These are phyloP conservation scores for Tortricodes alternella DNA, from an alignment of 2,888 invertebrate species.

Conservation along the genomic window DNA sequence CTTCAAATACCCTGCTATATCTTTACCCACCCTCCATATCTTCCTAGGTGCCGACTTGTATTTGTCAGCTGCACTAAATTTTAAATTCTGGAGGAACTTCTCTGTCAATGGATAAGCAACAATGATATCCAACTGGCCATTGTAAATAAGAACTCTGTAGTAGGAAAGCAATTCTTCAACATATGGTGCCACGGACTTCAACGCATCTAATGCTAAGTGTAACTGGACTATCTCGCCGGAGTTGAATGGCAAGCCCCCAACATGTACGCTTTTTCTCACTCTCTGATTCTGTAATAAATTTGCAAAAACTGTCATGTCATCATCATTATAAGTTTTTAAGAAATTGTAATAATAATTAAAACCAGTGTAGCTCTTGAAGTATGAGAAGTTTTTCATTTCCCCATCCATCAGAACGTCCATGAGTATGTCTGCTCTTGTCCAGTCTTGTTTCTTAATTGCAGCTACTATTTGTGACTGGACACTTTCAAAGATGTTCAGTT, in stretches of 20 bases:
- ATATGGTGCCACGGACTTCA: conserved; percentile 80
- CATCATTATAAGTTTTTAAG: conserved; percentile 75
- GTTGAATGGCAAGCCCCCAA: conserved; percentile 82
- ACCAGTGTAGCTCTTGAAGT: conserved; percentile 87
- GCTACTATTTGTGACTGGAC: conserved; percentile 80
- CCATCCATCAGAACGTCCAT: conserved; percentile 86
- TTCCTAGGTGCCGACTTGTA: conserved; percentile 84
- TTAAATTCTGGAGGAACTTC: conserved; percentile 86
- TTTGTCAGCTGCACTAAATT: conserved; percentile 83
- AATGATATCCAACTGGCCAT: conserved; percentile 86
- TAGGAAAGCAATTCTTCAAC: conserved; percentile 70
- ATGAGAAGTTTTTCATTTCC: conserved; percentile 56
- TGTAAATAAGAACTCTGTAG: conserved; percentile 84
- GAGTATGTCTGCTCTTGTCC: conserved; percentile 85
- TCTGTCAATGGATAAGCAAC: conserved; percentile 83
- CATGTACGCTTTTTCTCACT: conserved; percentile 82
- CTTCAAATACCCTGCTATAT: conserved; percentile 89
- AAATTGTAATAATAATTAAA: conserved; percentile 89
- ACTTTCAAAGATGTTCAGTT: conserved; percentile 79
- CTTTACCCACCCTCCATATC: conserved; percentile 85
- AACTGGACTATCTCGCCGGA: conserved; percentile 73
- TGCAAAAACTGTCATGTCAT: conserved; percentile 61
- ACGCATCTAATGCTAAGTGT: conserved; percentile 78
- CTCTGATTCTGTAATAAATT: conserved; percentile 58
- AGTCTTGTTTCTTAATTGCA: conserved; percentile 84